Percentiles rank a stretch among this genome's conserved stretches.
These are phyloP conservation scores for Crax fasciolata DNA, from an alignment of 2,797 vertebrate species.

Conservation along the genomic window DNA sequence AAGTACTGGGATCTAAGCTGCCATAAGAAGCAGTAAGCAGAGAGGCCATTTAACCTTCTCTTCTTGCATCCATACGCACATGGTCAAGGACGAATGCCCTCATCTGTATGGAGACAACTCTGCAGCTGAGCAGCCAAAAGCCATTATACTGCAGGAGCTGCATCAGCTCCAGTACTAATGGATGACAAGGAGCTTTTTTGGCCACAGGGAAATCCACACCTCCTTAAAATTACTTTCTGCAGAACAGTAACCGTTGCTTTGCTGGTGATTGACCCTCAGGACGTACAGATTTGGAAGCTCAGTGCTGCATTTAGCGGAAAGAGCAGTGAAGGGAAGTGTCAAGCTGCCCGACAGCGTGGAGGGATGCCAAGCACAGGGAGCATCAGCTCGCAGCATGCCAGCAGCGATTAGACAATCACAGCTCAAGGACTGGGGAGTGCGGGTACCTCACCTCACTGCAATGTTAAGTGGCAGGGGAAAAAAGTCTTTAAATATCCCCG, in stretches of 20 bases:
- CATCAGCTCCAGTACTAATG: background rate
- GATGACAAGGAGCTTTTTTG: background rate
- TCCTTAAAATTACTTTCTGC: conserved; percentile 9
- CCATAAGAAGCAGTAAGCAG: background rate
- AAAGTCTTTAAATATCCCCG: conserved; percentile 6
- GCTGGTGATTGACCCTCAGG: background rate
- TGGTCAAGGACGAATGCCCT: rapidly evolving
- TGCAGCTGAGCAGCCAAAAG: background rate
- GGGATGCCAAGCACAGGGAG: conserved; percentile 26
- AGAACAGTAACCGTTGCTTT: background rate
- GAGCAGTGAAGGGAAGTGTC: background rate
- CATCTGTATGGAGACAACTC: background rate
- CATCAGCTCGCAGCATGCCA: background rate
- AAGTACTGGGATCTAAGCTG: background rate
- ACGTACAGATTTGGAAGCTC: conserved; percentile 50
- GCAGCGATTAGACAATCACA: background rate
- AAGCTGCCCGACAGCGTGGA: background rate
- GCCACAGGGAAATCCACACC: background rate
- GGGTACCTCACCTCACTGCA: conserved; percentile 41
- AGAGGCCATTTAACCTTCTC: background rate
- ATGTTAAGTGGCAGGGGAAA: conserved; percentile 26
- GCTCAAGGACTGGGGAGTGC: background rate
- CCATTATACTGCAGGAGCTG: background rate
- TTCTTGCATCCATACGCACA: background rate
- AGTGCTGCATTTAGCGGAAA: conserved; percentile 25